Evolutionary conservation across 2,797 vertebrate genomes (phyloP).

Genomic region (Sebastes vulpes): DNA sequence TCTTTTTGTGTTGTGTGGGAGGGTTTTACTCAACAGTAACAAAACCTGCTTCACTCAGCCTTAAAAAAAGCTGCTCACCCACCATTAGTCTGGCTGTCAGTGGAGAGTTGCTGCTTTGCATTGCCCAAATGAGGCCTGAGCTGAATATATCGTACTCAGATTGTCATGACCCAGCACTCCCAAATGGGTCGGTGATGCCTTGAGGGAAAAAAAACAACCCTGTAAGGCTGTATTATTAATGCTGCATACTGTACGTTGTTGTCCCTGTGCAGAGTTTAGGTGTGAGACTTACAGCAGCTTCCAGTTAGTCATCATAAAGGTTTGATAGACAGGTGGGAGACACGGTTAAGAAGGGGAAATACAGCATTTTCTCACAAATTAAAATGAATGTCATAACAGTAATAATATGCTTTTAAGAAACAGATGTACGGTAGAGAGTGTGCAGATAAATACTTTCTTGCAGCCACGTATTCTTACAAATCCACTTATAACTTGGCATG

Average conservation of each 20-base stretch:
- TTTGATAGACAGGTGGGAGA: constrained; percentile 5
- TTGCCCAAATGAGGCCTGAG: constrained; percentile 11
- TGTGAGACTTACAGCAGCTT: neutral
- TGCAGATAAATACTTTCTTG: neutral
- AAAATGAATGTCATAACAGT: neutral
- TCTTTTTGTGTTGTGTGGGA: constrained; percentile 45
- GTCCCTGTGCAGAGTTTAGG: neutral
- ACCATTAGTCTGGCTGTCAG: constrained; percentile 45
- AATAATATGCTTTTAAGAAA: neutral
- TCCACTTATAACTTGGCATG: neutral
- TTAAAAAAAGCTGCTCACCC: constrained; percentile 39
- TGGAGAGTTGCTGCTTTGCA: constrained; percentile 1
- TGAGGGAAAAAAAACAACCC: neutral
- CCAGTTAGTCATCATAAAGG: neutral
- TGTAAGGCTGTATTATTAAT: constrained; percentile 6
- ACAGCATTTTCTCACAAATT: neutral
- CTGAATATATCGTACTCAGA: neutral
- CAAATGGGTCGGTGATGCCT: neutral
- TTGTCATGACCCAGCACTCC: neutral
- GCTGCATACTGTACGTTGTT: neutral
- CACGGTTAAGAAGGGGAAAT: neutral
- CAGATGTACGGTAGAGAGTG: neutral
- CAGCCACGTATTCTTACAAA: neutral
- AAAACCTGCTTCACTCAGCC: constrained; percentile 18
- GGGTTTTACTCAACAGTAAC: constrained; percentile 33